Percentiles rank a stretch among this genome's conserved stretches.
Evolutionary conservation across 2,797 vertebrate genomes (phyloP).

Genomic region (Pseudopleuronectes americanus): DNA sequence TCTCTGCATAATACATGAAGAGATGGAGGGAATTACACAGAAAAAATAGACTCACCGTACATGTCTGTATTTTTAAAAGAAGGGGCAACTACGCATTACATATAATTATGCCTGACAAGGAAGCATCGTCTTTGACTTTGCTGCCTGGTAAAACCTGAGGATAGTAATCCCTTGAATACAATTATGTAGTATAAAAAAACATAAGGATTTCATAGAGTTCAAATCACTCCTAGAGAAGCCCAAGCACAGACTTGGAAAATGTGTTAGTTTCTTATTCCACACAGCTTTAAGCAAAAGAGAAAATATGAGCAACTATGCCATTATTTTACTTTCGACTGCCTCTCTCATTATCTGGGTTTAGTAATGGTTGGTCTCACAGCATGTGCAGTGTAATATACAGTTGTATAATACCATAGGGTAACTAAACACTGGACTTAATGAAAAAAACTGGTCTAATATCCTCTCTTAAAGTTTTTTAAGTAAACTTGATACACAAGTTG

Average conservation of each 20-base stretch:
- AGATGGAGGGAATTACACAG: not conserved
- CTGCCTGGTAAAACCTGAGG: slow-evolving; percentile 26
- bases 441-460: not conserved
- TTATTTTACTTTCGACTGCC: slow-evolving; percentile 28
- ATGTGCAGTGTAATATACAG: not conserved
- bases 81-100: slow-evolving; percentile 1
- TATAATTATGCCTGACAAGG: slow-evolving; percentile 7
- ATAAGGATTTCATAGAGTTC: slow-evolving; percentile 10
- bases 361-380: slow-evolving; percentile 33
- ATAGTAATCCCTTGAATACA: slow-evolving; percentile 34
- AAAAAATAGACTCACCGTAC: not conserved
- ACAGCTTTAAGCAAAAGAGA: slow-evolving; percentile 35
- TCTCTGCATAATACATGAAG: slow-evolving; percentile 35
- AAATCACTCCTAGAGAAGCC: slow-evolving; percentile 29
- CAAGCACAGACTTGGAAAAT: slow-evolving; percentile 38
- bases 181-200: slow-evolving; percentile 53
- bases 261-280: slow-evolving; percentile 39
- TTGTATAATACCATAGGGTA: slow-evolving; percentile 22
- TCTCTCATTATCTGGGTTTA: slow-evolving; percentile 46
- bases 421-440: slow-evolving; percentile 11
- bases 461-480: not conserved
- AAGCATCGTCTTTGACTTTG: not conserved
- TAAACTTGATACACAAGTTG: slow-evolving; percentile 1
- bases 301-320: slow-evolving; percentile 35
- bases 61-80: slow-evolving; percentile 13